phyloP scores from a whole-genome alignment of 2,888 invertebrate genomes.

The Xylota segnis region DNA sequence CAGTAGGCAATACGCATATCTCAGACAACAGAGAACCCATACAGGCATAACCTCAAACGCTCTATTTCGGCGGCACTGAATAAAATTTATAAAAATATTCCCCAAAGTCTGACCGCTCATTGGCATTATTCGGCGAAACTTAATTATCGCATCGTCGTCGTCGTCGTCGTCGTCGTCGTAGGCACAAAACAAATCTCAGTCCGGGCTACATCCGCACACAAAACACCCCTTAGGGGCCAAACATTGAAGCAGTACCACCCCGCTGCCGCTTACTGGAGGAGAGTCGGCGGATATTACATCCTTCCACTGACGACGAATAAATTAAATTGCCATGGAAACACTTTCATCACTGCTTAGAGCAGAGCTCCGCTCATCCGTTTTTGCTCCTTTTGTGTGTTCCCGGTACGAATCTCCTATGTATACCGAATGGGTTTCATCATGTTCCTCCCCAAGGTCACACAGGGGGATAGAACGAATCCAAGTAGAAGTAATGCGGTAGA shows the following conservation, averaged over 20 bases:
- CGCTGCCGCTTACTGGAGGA: background rate
- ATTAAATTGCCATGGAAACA: conserved; percentile 73
- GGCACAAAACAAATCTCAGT: conserved; percentile 47
- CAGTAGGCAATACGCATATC: background rate
- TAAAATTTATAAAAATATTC: conserved; percentile 12
- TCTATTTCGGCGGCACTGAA: conserved; percentile 9
- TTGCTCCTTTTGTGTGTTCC: conserved; percentile 44
- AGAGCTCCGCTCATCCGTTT: conserved; percentile 33
- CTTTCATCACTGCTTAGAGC: conserved; percentile 71
- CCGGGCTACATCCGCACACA: conserved; percentile 23
- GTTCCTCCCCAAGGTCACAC: conserved; percentile 53
- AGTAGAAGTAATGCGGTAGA: conserved; percentile 35
- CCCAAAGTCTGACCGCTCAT: conserved; percentile 42
- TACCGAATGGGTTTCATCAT: conserved; percentile 55
- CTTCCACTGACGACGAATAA: conserved; percentile 65
- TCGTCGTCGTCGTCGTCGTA: background rate
- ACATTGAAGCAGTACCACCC: background rate
- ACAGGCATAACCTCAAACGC: background rate
- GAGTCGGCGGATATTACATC: conserved; percentile 59
- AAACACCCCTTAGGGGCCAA: conserved; percentile 49
- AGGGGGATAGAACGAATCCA: conserved; percentile 9
- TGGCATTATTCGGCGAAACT: conserved; percentile 58
- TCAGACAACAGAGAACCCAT: background rate
- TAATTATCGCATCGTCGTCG: conserved; percentile 56
- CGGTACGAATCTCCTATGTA: background rate